Evolutionary conservation across 2,797 vertebrate species (phyloP).

Genomic region (Luscinia megarhynchos): DNA sequence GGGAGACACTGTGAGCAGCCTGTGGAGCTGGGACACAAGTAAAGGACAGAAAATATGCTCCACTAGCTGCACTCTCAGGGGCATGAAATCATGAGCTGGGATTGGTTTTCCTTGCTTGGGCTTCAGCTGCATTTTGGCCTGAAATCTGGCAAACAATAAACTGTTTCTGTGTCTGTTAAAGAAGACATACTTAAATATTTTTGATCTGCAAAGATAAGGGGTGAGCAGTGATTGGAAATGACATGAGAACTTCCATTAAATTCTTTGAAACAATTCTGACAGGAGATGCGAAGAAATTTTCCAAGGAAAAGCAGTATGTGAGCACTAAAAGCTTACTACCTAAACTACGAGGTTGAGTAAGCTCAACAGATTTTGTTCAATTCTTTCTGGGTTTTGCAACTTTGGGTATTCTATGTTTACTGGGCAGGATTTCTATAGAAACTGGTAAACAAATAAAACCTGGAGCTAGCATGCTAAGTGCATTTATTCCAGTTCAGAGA

Average conservation of each 20-base stretch:
- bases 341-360: not conserved
- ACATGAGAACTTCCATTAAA: not conserved
- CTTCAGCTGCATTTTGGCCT: not conserved
- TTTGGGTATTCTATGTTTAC: not conserved
- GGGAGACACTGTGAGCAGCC: not conserved
- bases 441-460: not conserved
- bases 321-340: not conserved
- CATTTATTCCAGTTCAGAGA: not conserved
- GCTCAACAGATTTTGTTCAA: accelerated
- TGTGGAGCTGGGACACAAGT: not conserved
- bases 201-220: not conserved
- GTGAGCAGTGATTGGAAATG: not conserved
- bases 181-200: not conserved
- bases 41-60: accelerated
- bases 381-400: not conserved
- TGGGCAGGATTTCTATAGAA: not conserved
- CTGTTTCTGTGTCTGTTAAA: not conserved
- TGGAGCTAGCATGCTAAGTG: not conserved
- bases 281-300: not conserved
- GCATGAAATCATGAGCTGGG: too few species aligned
- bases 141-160: not conserved
- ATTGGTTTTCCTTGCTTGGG: not conserved
- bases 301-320: not conserved
- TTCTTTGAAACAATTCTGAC: not conserved
- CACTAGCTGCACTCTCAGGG: not conserved